A percentile compares a stretch with the other conserved stretches of the same genome.
phyloP scores from a whole-genome alignment of 1,140 invertebrate species.

The Hormaphis cornu region DNA sequence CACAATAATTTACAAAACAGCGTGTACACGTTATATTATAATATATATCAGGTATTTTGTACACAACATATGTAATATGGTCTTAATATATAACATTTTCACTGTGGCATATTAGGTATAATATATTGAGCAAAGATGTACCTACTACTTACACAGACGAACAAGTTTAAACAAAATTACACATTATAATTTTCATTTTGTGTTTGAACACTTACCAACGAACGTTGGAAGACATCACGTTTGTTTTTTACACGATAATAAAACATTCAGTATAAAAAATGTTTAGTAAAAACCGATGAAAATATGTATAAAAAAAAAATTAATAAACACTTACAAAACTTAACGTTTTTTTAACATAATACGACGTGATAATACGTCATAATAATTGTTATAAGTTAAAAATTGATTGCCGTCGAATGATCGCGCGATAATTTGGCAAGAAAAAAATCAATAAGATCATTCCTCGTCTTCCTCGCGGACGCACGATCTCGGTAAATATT shows the following conservation, averaged over 20 bases:
- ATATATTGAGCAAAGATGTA: too few species aligned
- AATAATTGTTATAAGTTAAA: too few species aligned
- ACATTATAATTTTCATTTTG: constrained; percentile 13
- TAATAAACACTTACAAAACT: constrained; percentile 32
- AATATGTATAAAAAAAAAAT: constrained; percentile 30
- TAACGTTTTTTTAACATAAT: constrained; percentile 19
- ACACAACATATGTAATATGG: too few species aligned
- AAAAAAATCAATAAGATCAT: neutral
- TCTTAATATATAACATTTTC: too few species aligned
- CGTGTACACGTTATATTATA: too few species aligned
- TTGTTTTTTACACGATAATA: constrained; percentile 1
- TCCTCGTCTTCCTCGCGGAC: neutral
- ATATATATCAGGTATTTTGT: too few species aligned
- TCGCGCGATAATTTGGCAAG: neutral
- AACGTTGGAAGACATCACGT: neutral
- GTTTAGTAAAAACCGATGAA: constrained; percentile 25
- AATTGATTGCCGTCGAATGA: too few species aligned
- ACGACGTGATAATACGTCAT: too few species aligned
- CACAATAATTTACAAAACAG: too few species aligned
- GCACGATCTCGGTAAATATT: neutral
- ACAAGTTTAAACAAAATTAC: constrained; percentile 7
- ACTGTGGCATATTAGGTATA: too few species aligned
- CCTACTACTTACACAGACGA: too few species aligned
- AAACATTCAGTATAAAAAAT: neutral
- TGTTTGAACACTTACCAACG: too few species aligned